Evolutionary conservation across 2,888 invertebrate species (phyloP), one percentile per base, ranked within the genome.

Genomic region (Phlogophora meticulosa): DNA sequence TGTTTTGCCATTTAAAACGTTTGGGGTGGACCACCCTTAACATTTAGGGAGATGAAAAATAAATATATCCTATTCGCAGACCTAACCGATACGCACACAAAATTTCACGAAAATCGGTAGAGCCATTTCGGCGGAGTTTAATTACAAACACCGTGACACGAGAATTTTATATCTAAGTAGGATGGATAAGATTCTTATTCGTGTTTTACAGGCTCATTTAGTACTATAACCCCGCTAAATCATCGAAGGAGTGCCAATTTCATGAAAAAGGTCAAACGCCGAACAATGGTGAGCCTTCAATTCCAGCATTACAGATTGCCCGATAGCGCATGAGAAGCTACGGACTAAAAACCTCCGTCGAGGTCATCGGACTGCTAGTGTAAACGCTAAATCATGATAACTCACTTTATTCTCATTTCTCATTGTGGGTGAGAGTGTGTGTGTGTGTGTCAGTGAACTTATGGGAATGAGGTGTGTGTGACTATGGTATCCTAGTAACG

Each of bases 271-370:
- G 80, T 80, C 78, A 70, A 75, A 53, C 22, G 34, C 34, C 49
- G 49, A 66, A 82, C 80, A 82, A 82, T 74, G 61, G 70, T 28
- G 52, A 72, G 72, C 78, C 81, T 82, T 81, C 81, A 63, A 60
- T 60, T 45, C 62, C 60, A 72, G 72, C 72, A 65, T 67, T 55
- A 57, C 72, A 28, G 81, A 82, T 82, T 70, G 74, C 15, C 64
- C 53, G 82, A 80, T 82, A 82, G 78, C 36, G 71, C 68, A 81
- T 81, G 77, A 75, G 80, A 81, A 81, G 72, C 64, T 65, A 24
- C 13, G 42, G 52, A 20, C 51, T 57, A 76, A 64, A 80, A 80
- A 80, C 75, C 72, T 56, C 42, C 7, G 20, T 1, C 72, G 78
- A 80, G 80, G 81, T 80, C 74, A 64, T 46, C 49, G 75, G 36